phyloP scores from a whole-genome alignment of 2,113 vertebrate species.

The Aptenodytes forsteri region DNA sequence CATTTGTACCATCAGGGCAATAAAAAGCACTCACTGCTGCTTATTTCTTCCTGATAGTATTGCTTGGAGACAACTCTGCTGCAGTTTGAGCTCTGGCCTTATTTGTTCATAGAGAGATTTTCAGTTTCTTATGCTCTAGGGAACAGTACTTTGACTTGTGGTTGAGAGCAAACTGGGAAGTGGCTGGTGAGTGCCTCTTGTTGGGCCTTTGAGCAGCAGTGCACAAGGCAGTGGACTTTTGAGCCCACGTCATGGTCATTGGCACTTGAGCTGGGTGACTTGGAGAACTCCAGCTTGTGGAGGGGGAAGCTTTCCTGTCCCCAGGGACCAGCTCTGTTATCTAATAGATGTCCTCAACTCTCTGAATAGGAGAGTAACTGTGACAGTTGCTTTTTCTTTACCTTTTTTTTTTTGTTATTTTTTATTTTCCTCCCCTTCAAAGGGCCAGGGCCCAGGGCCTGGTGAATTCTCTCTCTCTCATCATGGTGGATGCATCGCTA shows the following conservation, averaged over 20 bases:
- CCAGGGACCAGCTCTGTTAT: not conserved
- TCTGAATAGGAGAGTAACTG: not conserved
- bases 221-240: not conserved
- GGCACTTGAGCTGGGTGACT: not conserved
- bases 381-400: not conserved
- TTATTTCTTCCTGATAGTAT: not conserved
- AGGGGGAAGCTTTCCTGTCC: not conserved
- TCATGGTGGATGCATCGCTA: slow-evolving; percentile 87
- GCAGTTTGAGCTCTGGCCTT: not conserved
- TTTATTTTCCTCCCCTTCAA: not conserved
- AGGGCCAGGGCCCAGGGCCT: slow-evolving; percentile 87
- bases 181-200: not conserved
- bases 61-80: not conserved
- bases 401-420: not conserved
- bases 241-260: not conserved
- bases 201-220: not conserved
- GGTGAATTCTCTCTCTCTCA: slow-evolving; percentile 85
- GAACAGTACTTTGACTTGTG: not conserved
- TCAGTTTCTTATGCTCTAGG: not conserved
- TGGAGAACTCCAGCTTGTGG: not conserved
- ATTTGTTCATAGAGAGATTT: not conserved
- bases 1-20: not conserved
- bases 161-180: not conserved
- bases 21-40: not conserved
- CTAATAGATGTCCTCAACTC: not conserved